Evolutionary conservation across 2,888 invertebrate species (phyloP).

Genomic region (Spodoptera exigua): DNA sequence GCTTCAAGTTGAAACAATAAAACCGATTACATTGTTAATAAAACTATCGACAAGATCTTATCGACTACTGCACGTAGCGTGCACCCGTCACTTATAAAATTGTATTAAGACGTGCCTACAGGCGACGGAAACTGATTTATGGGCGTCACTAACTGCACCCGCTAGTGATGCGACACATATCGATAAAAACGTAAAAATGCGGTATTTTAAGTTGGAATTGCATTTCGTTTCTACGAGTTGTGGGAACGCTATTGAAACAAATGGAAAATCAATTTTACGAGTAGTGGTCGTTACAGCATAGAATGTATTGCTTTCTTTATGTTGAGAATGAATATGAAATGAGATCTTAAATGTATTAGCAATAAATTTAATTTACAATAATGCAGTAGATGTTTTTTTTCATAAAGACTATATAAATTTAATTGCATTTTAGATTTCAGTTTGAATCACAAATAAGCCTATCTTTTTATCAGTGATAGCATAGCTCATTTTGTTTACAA

Average conservation of each 20-base stretch:
- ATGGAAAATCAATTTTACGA: no score
- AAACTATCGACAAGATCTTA: constrained; percentile 52
- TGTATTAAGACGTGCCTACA: constrained; percentile 84
- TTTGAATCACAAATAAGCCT: not conserved
- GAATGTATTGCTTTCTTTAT: no score
- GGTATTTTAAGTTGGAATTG: constrained; percentile 17
- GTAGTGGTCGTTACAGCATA: no score
- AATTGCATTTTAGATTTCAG: no score
- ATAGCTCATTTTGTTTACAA: not conserved
- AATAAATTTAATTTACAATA: no score
- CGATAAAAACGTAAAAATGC: constrained; percentile 32
- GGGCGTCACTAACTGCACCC: constrained; percentile 75
- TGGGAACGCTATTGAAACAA: no score
- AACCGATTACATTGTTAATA: constrained; percentile 20
- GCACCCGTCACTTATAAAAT: constrained; percentile 80
- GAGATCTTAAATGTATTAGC: no score
- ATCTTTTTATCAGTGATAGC: not conserved
- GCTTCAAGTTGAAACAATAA: constrained; percentile 12
- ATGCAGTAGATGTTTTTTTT: no score
- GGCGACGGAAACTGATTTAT: constrained; percentile 82
- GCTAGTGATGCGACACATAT: constrained; percentile 61
- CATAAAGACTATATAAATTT: no score
- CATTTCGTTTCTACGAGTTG: constrained; percentile 3
- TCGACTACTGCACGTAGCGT: constrained; percentile 56
- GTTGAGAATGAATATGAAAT: no score